A percentile compares a stretch with the other conserved stretches of the same genome.
Evolutionary conservation across 2,888 invertebrate genomes (phyloP).

Genomic region (Agrochola lychnidis): DNA sequence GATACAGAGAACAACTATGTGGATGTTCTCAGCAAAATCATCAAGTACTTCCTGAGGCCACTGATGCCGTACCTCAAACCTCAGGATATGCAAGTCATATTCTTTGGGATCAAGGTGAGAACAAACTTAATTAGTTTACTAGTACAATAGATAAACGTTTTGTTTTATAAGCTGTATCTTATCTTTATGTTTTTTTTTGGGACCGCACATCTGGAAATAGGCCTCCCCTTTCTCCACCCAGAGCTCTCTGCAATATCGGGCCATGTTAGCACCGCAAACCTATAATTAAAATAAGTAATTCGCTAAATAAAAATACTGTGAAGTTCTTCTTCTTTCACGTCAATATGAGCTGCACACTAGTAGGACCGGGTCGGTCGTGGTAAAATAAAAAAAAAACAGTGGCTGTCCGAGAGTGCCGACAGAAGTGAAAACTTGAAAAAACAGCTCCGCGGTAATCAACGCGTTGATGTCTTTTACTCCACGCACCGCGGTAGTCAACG

Average conservation of each 20-base stretch:
- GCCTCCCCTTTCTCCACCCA: too few species aligned
- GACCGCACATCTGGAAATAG: too few species aligned
- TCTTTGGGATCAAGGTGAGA: conserved; percentile 96
- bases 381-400: background rate
- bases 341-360: background rate
- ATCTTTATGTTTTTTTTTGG: too few species aligned
- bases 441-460: too few species aligned
- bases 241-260: too few species aligned
- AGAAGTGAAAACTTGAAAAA: too few species aligned
- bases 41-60: conserved; percentile 95
- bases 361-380: too few species aligned
- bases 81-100: conserved; percentile 95
- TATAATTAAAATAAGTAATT: background rate
- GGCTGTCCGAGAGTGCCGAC: too few species aligned
- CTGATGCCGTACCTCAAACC: conserved; percentile 93
- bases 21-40: conserved; percentile 96
- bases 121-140: background rate
- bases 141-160: background rate
- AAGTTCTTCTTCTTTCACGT: background rate
- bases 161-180: background rate
- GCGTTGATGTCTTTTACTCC: too few species aligned
- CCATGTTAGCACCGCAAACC: background rate
- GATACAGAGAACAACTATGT: conserved; percentile 99
- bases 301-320: background rate
- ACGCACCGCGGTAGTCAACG: too few species aligned